Evolutionary conservation across 2,888 invertebrate species (phyloP).

Genomic region (Tinea semifulvella): DNA sequence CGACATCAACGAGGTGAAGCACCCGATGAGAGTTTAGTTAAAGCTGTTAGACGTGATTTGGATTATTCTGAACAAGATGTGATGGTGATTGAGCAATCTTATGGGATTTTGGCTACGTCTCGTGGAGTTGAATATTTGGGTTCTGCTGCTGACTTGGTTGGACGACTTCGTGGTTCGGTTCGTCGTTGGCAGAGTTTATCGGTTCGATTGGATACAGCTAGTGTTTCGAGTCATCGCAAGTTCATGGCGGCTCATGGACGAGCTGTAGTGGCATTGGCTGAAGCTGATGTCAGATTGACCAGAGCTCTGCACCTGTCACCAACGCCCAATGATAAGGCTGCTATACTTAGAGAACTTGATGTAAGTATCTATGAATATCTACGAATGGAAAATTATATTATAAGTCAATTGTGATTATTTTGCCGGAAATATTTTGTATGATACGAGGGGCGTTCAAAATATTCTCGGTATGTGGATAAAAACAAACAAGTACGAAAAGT

Average conservation of each 20-base stretch:
- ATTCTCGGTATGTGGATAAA: too few relatives aligned
- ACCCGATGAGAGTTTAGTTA: conserved; percentile 65
- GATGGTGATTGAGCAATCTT: conserved; percentile 72
- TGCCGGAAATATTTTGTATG: too few relatives aligned
- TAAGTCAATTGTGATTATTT: too few relatives aligned
- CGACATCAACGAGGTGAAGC: conserved; percentile 49
- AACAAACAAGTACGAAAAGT: too few relatives aligned
- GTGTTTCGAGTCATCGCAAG: conserved; percentile 70
- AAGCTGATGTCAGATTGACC: conserved; percentile 77
- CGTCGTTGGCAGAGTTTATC: conserved; percentile 73
- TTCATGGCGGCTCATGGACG: conserved; percentile 77
- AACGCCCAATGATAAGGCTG: conserved; percentile 47
- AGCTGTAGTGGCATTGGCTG: conserved; percentile 74
- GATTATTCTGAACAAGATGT: conserved; percentile 71
- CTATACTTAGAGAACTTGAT: conserved; percentile 51
- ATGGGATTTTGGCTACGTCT: conserved; percentile 73
- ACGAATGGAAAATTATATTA: too few relatives aligned
- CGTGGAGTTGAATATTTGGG: conserved; percentile 72
- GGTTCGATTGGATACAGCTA: conserved; percentile 67
- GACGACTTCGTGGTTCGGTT: conserved; percentile 67
- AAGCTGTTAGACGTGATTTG: conserved; percentile 63
- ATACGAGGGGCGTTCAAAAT: too few relatives aligned
- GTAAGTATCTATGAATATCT: too few relatives aligned
- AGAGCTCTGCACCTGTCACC: conserved; percentile 71
- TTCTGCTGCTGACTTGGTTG: conserved; percentile 73